Percentiles rank a stretch among this genome's conserved stretches.
Evolutionary conservation across 2,888 invertebrate species (phyloP).

Genomic region (Antheraea yamamai): DNA sequence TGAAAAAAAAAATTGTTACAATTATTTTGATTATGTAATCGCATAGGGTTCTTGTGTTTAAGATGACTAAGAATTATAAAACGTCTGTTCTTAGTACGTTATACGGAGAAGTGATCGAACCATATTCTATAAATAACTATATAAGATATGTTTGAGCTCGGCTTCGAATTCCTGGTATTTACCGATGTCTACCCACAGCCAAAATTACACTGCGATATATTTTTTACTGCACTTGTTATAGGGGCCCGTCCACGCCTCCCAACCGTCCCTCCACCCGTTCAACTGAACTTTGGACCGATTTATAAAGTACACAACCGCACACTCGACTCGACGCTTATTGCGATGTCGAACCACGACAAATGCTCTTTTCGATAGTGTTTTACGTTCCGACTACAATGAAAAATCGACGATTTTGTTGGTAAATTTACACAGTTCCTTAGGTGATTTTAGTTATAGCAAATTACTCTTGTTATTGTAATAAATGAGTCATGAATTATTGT

Average conservation of each 20-base stretch:
- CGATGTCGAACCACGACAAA: constrained; percentile 39
- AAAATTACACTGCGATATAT: constrained; percentile 6
- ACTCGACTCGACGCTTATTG: constrained; percentile 36
- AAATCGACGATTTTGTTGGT: constrained; percentile 29
- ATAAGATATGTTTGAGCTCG: neutral
- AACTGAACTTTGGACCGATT: constrained; percentile 41
- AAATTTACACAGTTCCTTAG: constrained; percentile 28
- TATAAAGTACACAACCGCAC: constrained; percentile 37
- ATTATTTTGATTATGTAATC: neutral
- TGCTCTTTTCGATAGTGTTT: constrained; percentile 32
- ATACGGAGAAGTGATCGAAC: neutral
- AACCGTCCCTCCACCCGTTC: constrained; percentile 21
- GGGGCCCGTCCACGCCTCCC: constrained; percentile 13
- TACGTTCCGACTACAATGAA: constrained; percentile 13
- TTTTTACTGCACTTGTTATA: constrained; percentile 1
- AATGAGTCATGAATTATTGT: neutral
- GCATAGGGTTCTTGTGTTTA: neutral
- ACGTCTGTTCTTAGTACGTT: neutral
- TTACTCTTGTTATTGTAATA: neutral
- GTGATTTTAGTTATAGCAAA: neutral
- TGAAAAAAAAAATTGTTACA: neutral
- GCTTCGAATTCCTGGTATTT: neutral
- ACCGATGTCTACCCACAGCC: neutral
- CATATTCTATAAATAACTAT: neutral
- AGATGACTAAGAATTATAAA: neutral